Conservation (phyloP, 2,113 vertebrate species). For the Clarias magur region DNA sequence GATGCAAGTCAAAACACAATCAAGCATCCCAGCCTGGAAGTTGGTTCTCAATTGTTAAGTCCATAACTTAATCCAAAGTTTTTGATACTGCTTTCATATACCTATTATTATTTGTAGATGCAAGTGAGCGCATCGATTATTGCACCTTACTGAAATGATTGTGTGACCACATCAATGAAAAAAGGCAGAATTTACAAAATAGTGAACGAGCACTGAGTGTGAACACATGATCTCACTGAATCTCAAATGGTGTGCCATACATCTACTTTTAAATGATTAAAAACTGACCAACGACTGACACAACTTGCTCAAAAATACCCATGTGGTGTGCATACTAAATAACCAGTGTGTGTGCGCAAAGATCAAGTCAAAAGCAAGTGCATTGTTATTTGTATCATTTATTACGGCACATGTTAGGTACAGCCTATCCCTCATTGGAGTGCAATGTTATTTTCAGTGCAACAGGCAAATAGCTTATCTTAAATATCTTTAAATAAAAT, state of each 20-base stretch:
- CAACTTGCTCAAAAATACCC: background rate
- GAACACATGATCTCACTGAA: background rate
- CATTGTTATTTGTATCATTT: background rate
- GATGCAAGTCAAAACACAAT: background rate
- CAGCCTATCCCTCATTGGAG: slow-evolving; percentile 36
- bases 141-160: background rate
- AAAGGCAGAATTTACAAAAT: background rate
- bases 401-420: slow-evolving; percentile 6
- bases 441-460: background rate
- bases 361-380: background rate
- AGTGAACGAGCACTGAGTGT: background rate
- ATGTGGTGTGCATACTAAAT: background rate
- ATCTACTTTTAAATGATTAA: background rate
- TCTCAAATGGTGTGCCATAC: background rate
- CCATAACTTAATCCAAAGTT: background rate
- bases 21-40: background rate
- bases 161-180: background rate
- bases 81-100: no score
- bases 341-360: background rate
- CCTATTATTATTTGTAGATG: no score
- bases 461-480: slow-evolving; percentile 13
- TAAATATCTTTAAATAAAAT: slow-evolving; percentile 32
- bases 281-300: background rate
- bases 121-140: no score
- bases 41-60: background rate